Evolutionary conservation across 2,797 vertebrate genomes (phyloP).

Genomic region (Chaenodraco wilsoni): DNA sequence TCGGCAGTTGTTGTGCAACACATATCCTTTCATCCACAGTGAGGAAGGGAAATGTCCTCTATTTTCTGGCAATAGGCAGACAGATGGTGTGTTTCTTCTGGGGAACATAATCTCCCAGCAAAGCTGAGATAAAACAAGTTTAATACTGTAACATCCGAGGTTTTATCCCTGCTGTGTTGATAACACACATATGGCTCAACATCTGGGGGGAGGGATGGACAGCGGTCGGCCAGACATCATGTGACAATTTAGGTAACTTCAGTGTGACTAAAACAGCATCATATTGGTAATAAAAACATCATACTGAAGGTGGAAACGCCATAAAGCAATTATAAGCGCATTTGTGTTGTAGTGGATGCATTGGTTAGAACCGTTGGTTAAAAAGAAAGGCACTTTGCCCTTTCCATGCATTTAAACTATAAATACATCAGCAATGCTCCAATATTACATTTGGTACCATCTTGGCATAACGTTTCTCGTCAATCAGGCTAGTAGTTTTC

Average conservation of each 20-base stretch:
- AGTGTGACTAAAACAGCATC: background rate
- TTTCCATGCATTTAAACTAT: no score
- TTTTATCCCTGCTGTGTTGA: slow-evolving; percentile 84
- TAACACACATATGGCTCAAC: slow-evolving; percentile 84
- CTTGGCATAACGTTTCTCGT: no score
- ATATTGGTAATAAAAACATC: background rate
- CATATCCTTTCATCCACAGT: slow-evolving; percentile 46
- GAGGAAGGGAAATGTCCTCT: slow-evolving; percentile 61
- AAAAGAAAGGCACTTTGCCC: no score
- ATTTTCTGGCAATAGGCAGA: slow-evolving; percentile 70
- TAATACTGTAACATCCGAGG: slow-evolving; percentile 85
- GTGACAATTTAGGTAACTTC: slow-evolving; percentile 36
- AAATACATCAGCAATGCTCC: no score
- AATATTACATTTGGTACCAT: no score
- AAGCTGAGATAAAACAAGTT: slow-evolving; percentile 91
- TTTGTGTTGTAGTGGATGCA: background rate
- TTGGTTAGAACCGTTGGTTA: background rate
- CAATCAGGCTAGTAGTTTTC: no score
- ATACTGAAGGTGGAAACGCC: background rate
- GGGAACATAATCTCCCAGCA: slow-evolving; percentile 86
- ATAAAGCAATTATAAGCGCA: background rate
- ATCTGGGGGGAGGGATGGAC: slow-evolving; percentile 74
- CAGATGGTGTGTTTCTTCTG: slow-evolving; percentile 89
- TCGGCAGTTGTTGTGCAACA: slow-evolving; percentile 41
- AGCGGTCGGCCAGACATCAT: slow-evolving; percentile 36